Percentiles rank a stretch among this genome's conserved stretches.
phyloP scores from a whole-genome alignment of 1,140 invertebrate species.

The Eumeta japonica region DNA sequence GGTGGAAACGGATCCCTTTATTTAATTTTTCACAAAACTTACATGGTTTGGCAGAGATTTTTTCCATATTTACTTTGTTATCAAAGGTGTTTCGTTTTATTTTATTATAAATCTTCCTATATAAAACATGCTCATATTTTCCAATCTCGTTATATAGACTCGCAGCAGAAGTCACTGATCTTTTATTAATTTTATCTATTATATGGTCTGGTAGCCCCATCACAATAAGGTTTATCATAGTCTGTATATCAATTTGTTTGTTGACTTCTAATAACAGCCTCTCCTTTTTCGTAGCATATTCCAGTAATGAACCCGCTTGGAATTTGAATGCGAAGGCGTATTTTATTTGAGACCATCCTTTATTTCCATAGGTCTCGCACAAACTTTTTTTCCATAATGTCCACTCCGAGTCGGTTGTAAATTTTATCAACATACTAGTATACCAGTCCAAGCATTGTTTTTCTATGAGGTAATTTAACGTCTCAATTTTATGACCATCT shows the following conservation, averaged over 20 bases:
- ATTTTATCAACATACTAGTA: too few relatives aligned
- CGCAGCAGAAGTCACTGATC: constrained; percentile 7
- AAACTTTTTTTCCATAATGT: constrained; percentile 23
- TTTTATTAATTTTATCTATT: constrained; percentile 15
- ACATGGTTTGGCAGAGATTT: too few relatives aligned
- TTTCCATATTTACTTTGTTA: constrained; percentile 12
- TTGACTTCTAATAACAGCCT: constrained; percentile 14
- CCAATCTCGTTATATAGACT: constrained; percentile 14
- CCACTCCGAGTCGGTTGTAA: constrained; percentile 25
- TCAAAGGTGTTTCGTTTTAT: constrained; percentile 10
- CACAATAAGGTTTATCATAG: constrained; percentile 13
- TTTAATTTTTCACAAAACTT: too few relatives aligned
- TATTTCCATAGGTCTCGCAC: constrained; percentile 25
- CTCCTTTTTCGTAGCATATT: constrained; percentile 30
- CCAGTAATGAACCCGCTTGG: too few relatives aligned
- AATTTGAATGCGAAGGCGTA: constrained; percentile 28
- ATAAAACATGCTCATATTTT: constrained; percentile 13
- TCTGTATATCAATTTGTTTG: constrained; percentile 9
- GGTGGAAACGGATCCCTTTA: too few relatives aligned
- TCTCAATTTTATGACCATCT: constrained; percentile 22
- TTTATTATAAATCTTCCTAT: constrained; percentile 2
- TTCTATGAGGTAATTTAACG: constrained; percentile 21
- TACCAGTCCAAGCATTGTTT: constrained; percentile 19
- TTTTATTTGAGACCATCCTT: too few relatives aligned
- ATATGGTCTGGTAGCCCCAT: constrained; percentile 17